Conservation (phyloP, 2,797 vertebrate genomes). For the Holocentrus rufus region DNA sequence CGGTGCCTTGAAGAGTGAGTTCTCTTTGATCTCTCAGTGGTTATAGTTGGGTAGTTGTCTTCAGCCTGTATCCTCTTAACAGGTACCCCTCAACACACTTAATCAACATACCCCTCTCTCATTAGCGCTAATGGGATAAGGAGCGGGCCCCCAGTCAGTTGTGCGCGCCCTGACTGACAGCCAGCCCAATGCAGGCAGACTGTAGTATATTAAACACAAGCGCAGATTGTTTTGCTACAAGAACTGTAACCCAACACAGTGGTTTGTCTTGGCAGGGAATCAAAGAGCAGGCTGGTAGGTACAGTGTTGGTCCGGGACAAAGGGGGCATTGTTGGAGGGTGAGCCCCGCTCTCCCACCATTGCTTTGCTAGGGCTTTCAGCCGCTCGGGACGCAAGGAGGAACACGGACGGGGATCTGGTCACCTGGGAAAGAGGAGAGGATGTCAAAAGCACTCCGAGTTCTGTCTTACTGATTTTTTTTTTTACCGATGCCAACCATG, state of each 20-base stretch:
- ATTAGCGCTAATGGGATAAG: constrained; percentile 82
- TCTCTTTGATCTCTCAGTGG: constrained; percentile 58
- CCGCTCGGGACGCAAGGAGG: constrained; percentile 78
- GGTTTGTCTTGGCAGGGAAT: constrained; percentile 90
- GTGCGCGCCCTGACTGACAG: constrained; percentile 83
- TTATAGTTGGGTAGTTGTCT: constrained; percentile 26
- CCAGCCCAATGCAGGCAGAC: constrained; percentile 84
- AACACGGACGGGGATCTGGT: constrained; percentile 77
- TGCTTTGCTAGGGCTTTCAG: constrained; percentile 78
- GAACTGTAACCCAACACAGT: constrained; percentile 87
- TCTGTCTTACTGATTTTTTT: constrained; percentile 37
- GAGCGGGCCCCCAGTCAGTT: constrained; percentile 47
- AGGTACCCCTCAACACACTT: constrained; percentile 65
- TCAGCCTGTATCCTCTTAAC: constrained; percentile 53
- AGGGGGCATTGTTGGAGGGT: constrained; percentile 86
- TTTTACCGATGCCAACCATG: constrained; percentile 41
- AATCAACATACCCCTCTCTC: constrained; percentile 75
- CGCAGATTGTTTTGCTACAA: constrained; percentile 89
- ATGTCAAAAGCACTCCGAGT: constrained; percentile 72
- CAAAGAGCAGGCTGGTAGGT: constrained; percentile 87
- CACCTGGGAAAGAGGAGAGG: constrained; percentile 77
- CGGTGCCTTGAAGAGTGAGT: constrained; percentile 20
- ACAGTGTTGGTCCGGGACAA: constrained; percentile 87
- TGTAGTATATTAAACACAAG: constrained; percentile 90
- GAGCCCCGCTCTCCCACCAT: constrained; percentile 82